A percentile compares a stretch with the other conserved stretches of the same genome.
These are phyloP conservation scores for Cossypha caffra DNA, from an alignment of 2,797 vertebrate genomes.

Conservation along the genomic window DNA sequence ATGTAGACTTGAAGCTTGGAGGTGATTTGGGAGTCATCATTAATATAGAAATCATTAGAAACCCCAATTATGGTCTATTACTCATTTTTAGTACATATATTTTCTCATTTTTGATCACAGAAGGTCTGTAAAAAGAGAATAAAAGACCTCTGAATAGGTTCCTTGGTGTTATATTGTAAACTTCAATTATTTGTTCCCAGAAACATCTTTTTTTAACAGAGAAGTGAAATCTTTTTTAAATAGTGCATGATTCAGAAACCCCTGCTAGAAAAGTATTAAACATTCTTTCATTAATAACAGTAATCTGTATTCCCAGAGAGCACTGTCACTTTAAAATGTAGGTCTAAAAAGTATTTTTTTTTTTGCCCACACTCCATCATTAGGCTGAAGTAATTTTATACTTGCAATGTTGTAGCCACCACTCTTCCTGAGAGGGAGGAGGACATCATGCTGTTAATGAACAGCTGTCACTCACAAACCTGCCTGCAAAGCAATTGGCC, in stretches of 20 bases:
- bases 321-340: constrained; percentile 64
- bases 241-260: constrained; percentile 61
- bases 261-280: constrained; percentile 66
- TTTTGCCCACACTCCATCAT: background rate
- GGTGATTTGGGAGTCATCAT: background rate
- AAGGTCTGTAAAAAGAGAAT: constrained; percentile 59
- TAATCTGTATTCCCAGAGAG: constrained; percentile 56
- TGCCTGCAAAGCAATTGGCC: constrained; percentile 64
- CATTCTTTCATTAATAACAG: constrained; percentile 71
- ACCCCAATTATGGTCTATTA: constrained; percentile 16
- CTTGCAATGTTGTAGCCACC: constrained; percentile 23
- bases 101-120: constrained; percentile 45
- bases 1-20: background rate
- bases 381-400: constrained; percentile 61
- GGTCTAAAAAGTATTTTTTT: background rate
- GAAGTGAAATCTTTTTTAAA: constrained; percentile 49
- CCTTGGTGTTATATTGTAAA: constrained; percentile 51
- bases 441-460: constrained; percentile 64
- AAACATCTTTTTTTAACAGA: constrained; percentile 32
- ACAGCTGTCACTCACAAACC: constrained; percentile 79
- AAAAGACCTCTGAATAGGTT: constrained; percentile 45
- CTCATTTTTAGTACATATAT: constrained; percentile 32
- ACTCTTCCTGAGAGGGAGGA: constrained; percentile 65
- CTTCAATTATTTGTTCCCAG: constrained; percentile 65
- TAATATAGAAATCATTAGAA: constrained; percentile 31